Conservation (phyloP, 64 coral and sea anemone species). For the Orbicella faveolata region DNA sequence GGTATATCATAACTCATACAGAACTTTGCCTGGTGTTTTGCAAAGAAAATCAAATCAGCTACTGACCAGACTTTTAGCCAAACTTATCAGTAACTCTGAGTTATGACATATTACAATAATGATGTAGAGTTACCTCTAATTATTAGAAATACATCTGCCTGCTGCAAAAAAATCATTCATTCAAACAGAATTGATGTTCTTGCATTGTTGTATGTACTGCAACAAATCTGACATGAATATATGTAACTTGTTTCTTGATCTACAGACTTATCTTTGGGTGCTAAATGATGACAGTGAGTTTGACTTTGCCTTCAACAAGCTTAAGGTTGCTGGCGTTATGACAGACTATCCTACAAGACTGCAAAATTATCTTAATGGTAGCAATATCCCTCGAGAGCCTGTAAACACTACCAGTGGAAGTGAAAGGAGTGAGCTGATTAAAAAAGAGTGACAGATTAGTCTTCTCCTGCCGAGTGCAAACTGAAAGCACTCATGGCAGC, state of each 20-base stretch:
- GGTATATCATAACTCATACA: no score
- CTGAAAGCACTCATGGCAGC: no score
- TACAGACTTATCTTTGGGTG: slow-evolving; percentile 96
- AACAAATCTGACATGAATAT: background rate
- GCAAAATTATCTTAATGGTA: slow-evolving; percentile 42
- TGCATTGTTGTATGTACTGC: background rate
- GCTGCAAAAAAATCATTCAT: no score
- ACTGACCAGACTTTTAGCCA: no score
- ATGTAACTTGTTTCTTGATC: background rate
- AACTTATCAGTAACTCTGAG: no score
- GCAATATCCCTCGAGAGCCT: background rate
- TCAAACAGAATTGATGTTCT: no score
- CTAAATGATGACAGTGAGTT: slow-evolving; percentile 94
- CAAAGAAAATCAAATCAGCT: no score
- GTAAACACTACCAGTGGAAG: background rate
- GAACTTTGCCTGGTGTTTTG: no score
- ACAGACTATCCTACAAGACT: slow-evolving; percentile 93
- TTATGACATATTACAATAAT: no score
- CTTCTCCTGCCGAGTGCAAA: no score
- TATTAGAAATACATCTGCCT: no score
- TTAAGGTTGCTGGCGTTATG: slow-evolving; percentile 94
- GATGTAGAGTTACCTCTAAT: no score
- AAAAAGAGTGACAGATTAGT: background rate
- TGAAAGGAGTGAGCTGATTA: slow-evolving; percentile 28
- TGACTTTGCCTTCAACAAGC: slow-evolving; percentile 87